These are phyloP conservation scores for Chelon labrosus DNA, from an alignment of 2,797 vertebrate species.

Conservation along the genomic window DNA sequence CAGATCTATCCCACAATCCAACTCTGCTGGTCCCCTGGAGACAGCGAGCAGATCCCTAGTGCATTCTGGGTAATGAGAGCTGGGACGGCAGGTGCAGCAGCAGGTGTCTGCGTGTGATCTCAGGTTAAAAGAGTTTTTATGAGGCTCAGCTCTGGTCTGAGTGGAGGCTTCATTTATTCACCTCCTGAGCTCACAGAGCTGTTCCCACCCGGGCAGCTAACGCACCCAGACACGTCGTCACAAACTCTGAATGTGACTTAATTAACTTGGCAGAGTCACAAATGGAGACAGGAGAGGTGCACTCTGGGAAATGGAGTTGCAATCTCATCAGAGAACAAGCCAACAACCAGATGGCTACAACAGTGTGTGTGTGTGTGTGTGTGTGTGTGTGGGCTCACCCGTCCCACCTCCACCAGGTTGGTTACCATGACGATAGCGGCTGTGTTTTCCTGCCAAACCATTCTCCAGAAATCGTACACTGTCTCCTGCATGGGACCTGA, in stretches of 20 bases:
- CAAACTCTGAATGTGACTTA: too few relatives aligned
- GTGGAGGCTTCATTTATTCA: too few relatives aligned
- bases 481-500: conserved; percentile 97
- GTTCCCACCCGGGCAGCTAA: too few relatives aligned
- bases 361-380: conserved; percentile 34
- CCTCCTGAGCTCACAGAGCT: too few relatives aligned
- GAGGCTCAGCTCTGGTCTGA: too few relatives aligned
- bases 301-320: conserved; percentile 68
- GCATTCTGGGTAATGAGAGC: conserved; percentile 70
- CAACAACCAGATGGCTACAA: conserved; percentile 53
- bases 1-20: conserved; percentile 62
- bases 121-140: conserved; percentile 29
- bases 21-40: conserved; percentile 38
- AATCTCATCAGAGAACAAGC: conserved; percentile 50
- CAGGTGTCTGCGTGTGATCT: conserved; percentile 45
- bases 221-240: too few relatives aligned
- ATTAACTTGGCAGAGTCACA: too few relatives aligned
- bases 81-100: too few relatives aligned
- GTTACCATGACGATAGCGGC: conserved; percentile 98
- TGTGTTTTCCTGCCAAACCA: conserved; percentile 98
- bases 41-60: conserved; percentile 44
- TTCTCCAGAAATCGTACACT: conserved; percentile 96
- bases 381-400: conserved; percentile 86
- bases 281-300: conserved; percentile 29
- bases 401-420: conserved; percentile 97